Base-by-base conservation (phyloP, 2,113 vertebrate genomes). In the Apus apus region DNA sequence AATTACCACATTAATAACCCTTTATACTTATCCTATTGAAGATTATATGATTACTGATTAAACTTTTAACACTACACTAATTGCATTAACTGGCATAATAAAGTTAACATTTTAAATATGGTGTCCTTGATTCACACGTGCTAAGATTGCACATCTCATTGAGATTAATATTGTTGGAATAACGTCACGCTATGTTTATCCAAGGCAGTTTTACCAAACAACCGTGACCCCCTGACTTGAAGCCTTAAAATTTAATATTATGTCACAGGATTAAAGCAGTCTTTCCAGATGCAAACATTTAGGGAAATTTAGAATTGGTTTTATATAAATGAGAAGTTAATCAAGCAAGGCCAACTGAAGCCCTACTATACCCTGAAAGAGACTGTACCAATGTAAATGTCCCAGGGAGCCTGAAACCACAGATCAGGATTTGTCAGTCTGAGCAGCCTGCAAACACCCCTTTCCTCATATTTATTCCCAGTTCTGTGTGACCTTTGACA, bases 21-120 rank as follows among this genome's bases (percentile, higher is more conserved):
- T 66, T 96, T 95, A 87, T 61, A 81, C 38, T 78, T 92, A 85
- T 94, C 81, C 90, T 77, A 80, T 88, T 95, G 82, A 72, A 96
- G 64, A 89, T 83, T 54, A 78, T 73, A 88, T 68, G 81, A 61
- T 95, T 66, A 91, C 90, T 50, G 74, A 93, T 95, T 97, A 96
- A 97, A 91, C 85, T 94, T 78, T 83, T 92, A 83, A 75, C 62
- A 88, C 73, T 67, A 91, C 75, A 73, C 92, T 97, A 96, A 97
- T 89, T 95, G 84, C 94, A 92, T 94, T 95, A 94, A 96, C 77
- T 92, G 32, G 58, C 82, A 43, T 46, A 91, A 87, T 95, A 82
- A 96, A 94, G 50, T 89, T 93, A 94, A 70, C 4, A 0, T 84
- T 84, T 82, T 87, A 95, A 96, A 92, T 88, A 95, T 13, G 2